A percentile compares a stretch with the other conserved stretches of the same genome.
Conservation (phyloP, 2,113 vertebrate species). For the Macrotis lagotis region DNA sequence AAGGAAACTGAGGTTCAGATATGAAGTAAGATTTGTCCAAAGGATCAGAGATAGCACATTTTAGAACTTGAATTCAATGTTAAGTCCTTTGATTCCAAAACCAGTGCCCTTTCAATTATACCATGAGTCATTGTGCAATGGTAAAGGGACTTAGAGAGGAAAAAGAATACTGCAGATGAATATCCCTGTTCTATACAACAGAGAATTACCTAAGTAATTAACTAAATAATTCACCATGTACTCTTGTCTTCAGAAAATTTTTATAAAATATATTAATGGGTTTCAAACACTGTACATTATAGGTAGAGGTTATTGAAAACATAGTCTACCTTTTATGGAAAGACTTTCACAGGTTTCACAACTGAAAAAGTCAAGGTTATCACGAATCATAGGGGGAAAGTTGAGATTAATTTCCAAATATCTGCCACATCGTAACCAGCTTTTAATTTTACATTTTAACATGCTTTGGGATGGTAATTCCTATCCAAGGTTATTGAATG, state of each 20-base stretch:
- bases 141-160: background rate
- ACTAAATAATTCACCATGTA: conserved; percentile 38
- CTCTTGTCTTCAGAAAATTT: conserved; percentile 39
- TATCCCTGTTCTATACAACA: conserved; percentile 8
- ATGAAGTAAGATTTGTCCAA: background rate
- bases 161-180: conserved; percentile 4
- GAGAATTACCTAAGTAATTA: conserved; percentile 31
- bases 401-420: conserved; percentile 35
- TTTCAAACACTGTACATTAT: conserved; percentile 23
- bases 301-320: conserved; percentile 18
- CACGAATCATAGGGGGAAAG: conserved; percentile 15
- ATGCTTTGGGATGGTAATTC: conserved; percentile 38
- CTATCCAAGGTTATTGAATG: background rate
- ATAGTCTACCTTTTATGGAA: background rate
- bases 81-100: background rate
- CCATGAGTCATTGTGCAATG: background rate
- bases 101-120: background rate
- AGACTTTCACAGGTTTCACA: conserved; percentile 19
- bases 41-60: background rate
- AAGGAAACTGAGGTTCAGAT: background rate
- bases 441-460: conserved; percentile 44
- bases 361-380: conserved; percentile 40
- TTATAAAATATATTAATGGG: conserved; percentile 3
- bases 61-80: background rate
- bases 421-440: conserved; percentile 23